Evolutionary conservation across 2,113 vertebrate species (phyloP).

Genomic region (Erpornis zantholeuca): DNA sequence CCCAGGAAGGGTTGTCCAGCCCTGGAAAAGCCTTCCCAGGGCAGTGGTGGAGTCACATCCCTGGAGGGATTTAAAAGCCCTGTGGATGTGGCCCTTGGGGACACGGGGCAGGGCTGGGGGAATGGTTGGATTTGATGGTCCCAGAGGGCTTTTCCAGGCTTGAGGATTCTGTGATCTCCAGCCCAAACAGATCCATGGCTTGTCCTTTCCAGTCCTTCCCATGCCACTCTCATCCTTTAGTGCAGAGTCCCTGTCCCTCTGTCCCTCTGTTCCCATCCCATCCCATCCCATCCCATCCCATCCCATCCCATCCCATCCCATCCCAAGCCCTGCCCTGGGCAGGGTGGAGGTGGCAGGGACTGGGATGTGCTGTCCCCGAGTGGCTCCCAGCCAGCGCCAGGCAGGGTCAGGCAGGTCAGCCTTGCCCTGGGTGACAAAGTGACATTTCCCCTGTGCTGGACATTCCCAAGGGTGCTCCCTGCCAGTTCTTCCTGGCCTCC

Average conservation of each 20-base stretch:
- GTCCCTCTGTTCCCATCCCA: not conserved
- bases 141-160: not conserved
- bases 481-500: not conserved
- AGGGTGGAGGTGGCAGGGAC: not conserved
- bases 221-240: not conserved
- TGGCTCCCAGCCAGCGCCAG: not conserved
- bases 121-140: not conserved
- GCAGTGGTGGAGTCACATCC: not conserved
- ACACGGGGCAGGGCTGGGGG: not conserved
- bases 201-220: not conserved
- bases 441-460: not conserved
- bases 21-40: not conserved
- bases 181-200: not conserved
- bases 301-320: not conserved
- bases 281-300: too few relatives aligned
- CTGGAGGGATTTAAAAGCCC: not conserved
- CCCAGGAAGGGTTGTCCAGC: not conserved
- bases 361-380: accelerated
- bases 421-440: not conserved
- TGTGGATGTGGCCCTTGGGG: not conserved
- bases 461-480: not conserved
- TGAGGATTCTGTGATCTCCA: not conserved
- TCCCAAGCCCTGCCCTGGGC: not conserved
- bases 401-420: not conserved
- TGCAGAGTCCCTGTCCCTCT: not conserved